Conservation (phyloP, 2,888 invertebrate genomes). For the Cloeon dipterum region DNA sequence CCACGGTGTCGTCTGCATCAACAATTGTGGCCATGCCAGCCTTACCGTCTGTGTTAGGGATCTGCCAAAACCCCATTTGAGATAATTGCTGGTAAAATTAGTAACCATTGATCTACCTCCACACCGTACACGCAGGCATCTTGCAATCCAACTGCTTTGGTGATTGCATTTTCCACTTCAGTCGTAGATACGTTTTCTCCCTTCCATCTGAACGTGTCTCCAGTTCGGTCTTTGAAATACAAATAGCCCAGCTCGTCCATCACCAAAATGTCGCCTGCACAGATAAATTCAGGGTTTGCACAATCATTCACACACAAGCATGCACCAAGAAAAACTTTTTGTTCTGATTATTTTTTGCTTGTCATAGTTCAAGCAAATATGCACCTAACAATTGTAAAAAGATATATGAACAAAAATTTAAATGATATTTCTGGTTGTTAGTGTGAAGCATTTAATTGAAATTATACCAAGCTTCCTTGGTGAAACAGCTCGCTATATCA, state of each 20-base stretch:
- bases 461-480: too few relatives aligned
- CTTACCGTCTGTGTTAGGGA: conserved; percentile 58
- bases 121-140: conserved; percentile 35
- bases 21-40: conserved; percentile 88
- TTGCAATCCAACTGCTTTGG: conserved; percentile 21
- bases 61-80: conserved; percentile 23
- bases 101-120: conserved; percentile 16
- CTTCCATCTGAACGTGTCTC: conserved; percentile 38
- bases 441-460: too few relatives aligned
- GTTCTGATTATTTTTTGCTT: neutral
- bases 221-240: conserved; percentile 37
- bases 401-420: neutral
- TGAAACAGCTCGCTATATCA: too few relatives aligned
- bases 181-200: conserved; percentile 47
- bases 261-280: conserved; percentile 27
- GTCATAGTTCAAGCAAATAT: neutral
- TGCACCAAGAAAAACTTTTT: neutral
- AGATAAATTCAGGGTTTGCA: neutral
- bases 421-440: too few relatives aligned
- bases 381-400: neutral
- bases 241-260: conserved; percentile 38
- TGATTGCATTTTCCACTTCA: conserved; percentile 38
- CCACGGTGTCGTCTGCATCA: conserved; percentile 34
- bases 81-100: conserved; percentile 2
- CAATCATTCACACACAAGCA: neutral